Conservation (phyloP, 2,888 invertebrate genomes). For the Lomographa bimaculata region DNA sequence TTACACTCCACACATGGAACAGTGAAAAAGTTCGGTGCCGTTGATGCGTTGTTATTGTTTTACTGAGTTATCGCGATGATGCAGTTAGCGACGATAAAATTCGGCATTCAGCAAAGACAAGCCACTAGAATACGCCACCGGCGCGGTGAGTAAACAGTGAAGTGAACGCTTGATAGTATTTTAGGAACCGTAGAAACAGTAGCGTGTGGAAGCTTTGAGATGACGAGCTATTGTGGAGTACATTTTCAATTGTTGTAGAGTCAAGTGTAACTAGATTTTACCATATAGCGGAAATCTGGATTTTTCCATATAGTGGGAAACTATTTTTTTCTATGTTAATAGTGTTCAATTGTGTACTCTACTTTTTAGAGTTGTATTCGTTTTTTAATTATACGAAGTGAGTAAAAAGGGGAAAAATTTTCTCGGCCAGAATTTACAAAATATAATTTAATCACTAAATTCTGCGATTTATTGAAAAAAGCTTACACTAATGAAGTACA, state of each 20-base stretch:
- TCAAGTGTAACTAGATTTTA: too few relatives aligned
- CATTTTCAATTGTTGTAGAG: constrained; percentile 5
- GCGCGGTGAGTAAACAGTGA: constrained; percentile 81
- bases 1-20: constrained; percentile 54
- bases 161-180: constrained; percentile 49
- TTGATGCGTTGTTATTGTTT: constrained; percentile 28
- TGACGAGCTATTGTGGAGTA: constrained; percentile 11
- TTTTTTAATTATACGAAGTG: too few relatives aligned
- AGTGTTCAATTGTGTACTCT: too few relatives aligned
- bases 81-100: constrained; percentile 86
- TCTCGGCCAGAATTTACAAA: too few relatives aligned
- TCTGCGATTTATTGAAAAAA: too few relatives aligned
- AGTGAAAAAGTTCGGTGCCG: constrained; percentile 49
- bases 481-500: too few relatives aligned
- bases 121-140: constrained; percentile 73
- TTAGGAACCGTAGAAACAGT: constrained; percentile 9
- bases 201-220: constrained; percentile 8
- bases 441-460: too few relatives aligned
- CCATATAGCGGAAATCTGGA: too few relatives aligned
- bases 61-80: constrained; percentile 73
- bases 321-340: too few relatives aligned
- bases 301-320: too few relatives aligned
- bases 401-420: too few relatives aligned
- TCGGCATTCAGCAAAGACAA: constrained; percentile 84
- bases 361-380: too few relatives aligned